Conservation (phyloP, 2,113 vertebrate genomes). For the Microtus montanus region DNA sequence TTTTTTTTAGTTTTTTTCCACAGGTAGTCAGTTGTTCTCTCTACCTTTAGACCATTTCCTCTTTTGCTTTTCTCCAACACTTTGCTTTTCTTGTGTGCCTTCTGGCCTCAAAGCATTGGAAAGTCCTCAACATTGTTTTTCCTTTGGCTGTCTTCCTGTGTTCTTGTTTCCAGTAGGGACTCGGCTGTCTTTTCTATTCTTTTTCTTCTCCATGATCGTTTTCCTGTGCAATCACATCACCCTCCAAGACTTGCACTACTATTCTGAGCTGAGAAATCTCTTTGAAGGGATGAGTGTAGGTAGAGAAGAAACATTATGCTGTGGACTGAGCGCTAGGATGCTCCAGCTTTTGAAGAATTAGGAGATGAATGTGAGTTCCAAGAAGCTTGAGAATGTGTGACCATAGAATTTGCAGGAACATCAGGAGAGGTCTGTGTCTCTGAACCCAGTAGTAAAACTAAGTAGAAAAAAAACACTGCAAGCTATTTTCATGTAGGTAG, state of each 20-base stretch:
- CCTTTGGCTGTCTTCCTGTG: not conserved
- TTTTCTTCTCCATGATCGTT: rapidly evolving
- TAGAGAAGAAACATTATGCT: not conserved
- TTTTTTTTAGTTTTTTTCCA: not conserved
- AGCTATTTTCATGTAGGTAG: not conserved
- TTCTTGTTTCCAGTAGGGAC: not conserved
- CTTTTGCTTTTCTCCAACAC: not conserved
- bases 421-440: not conserved
- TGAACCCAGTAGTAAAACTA: not conserved
- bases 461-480: not conserved
- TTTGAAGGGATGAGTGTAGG: not conserved
- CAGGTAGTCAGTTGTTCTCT: rapidly evolving
- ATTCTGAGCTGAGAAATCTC: not conserved
- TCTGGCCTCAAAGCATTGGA: not conserved
- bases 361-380: not conserved
- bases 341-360: not conserved
- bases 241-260: not conserved
- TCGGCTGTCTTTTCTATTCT: not conserved
- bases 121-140: not conserved
- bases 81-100: not conserved
- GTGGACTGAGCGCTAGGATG: not conserved
- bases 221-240: not conserved
- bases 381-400: not conserved
- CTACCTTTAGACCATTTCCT: not conserved
- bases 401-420: not conserved